These are phyloP conservation scores for Orbicella faveolata DNA, from an alignment of 64 coral and sea anemone species.

Conservation along the genomic window DNA sequence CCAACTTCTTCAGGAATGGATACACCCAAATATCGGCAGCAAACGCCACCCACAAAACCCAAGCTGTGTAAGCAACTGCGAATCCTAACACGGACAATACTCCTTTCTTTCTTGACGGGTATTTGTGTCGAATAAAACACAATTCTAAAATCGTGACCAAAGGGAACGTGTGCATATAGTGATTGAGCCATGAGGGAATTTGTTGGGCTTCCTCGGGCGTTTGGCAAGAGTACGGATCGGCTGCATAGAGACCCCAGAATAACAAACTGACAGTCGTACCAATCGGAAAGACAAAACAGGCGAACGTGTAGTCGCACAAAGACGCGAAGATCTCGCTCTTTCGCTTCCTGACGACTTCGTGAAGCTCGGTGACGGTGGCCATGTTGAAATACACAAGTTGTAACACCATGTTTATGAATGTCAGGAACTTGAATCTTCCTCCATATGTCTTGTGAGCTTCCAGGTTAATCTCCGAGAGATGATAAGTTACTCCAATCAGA, in stretches of 20 bases:
- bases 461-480: constrained; percentile 53
- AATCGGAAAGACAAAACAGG: constrained; percentile 75
- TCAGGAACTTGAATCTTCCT: constrained; percentile 88
- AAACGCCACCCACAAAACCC: constrained; percentile 72
- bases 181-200: constrained; percentile 78
- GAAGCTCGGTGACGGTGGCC: constrained; percentile 70
- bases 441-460: constrained; percentile 66
- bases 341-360: constrained; percentile 71
- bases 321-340: constrained; percentile 68
- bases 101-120: constrained; percentile 67
- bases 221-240: constrained; percentile 77
- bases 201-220: constrained; percentile 57
- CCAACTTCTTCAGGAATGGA: constrained; percentile 79
- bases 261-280: constrained; percentile 62
- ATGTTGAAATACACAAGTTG: constrained; percentile 86
- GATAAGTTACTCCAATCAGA: constrained; percentile 72
- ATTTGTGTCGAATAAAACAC: constrained; percentile 73
- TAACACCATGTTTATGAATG: constrained; percentile 88
- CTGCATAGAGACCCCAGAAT: constrained; percentile 73
- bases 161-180: constrained; percentile 89
- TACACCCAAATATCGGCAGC: constrained; percentile 84
- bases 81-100: constrained; percentile 68
- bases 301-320: constrained; percentile 77
- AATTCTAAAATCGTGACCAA: constrained; percentile 61
- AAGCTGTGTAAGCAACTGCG: constrained; percentile 44